Base-by-base conservation (phyloP, 2,888 invertebrate species). In the Drosophila percnosoma region DNA sequence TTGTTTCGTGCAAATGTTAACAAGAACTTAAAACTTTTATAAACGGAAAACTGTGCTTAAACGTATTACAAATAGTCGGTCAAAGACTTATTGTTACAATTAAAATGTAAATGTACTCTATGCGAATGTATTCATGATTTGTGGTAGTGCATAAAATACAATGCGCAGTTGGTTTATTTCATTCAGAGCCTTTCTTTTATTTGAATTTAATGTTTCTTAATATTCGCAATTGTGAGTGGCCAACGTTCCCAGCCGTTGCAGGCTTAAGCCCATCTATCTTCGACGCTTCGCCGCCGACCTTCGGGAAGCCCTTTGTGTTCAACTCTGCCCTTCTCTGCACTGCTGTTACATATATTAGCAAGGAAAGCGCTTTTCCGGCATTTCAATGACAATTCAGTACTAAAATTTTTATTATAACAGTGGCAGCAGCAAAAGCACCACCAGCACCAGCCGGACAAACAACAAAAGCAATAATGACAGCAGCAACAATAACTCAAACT, bases 341-440 rank as follows among this genome's bases (percentile, higher is more conserved):
- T 31, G 55, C 55, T 40, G 27, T 27, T 55, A 18, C 45, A 45
- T 34, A 33, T 62, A 62, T 62, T 55, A 62, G 53, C 42, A 63
- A 66, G 21, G 52, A 48, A 48, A 63, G 51, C 58, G 65, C 58
- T 63, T 59, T 36, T 54, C 51, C 33, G 55, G 64, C 75, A 66
- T 80, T 73, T 68, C 71, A 64, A 68, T 74, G 69, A 67, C 62
- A 82, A 66, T 70, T 62, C 68, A 59, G 72, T 73, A 70, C 79
- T 78, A 70, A 80, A 78, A 70, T 59, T 80, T 78, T 80, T 78
- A 82, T 75, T 78, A 78, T 27, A 27, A 48, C 59, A 61, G 63
- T 24, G 57, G 49, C 40, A 48, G 53, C 75, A 61, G 45, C 75
- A 61, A 21, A 34, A 58, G 58, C 67, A 64, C 31, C 29, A 51